Evolutionary conservation across 1,140 invertebrate genomes (phyloP).

Genomic region (Ceratina calcarata): DNA sequence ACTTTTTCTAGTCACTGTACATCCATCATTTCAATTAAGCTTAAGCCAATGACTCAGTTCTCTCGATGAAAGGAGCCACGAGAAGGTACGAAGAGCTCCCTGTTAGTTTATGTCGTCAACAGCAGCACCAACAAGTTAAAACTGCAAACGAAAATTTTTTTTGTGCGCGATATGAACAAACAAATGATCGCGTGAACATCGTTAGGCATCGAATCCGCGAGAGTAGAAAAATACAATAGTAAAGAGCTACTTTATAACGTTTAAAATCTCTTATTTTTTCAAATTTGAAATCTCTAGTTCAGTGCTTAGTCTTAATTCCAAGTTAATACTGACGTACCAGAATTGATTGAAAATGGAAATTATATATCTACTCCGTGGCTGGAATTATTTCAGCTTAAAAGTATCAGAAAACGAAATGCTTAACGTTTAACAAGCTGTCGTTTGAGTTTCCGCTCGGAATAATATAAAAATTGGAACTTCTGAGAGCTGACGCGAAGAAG

Average conservation of each 20-base stretch:
- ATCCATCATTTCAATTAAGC: slow-evolving; percentile 71
- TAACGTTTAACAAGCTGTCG: slow-evolving; percentile 8
- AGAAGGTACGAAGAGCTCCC: slow-evolving; percentile 21
- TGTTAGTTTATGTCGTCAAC: slow-evolving; percentile 69
- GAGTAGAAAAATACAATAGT: neutral
- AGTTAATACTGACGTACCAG: no score
- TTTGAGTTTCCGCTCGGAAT: slow-evolving; percentile 54
- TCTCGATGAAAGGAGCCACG: slow-evolving; percentile 24
- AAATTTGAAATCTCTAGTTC: no score
- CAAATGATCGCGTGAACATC: slow-evolving; percentile 28
- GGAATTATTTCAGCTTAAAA: neutral
- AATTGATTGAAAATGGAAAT: neutral
- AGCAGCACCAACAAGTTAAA: slow-evolving; percentile 79
- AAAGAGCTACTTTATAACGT: no score
- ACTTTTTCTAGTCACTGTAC: neutral
- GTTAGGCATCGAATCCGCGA: neutral
- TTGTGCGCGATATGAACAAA: slow-evolving; percentile 71
- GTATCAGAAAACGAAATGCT: neutral
- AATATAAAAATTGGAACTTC: no score
- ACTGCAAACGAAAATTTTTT: slow-evolving; percentile 78
- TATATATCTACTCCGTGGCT: neutral
- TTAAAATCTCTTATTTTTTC: neutral
- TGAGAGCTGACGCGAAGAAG: no score
- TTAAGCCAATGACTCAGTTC: slow-evolving; percentile 25
- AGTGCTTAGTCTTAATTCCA: no score